Base-by-base conservation (phyloP, 2,888 invertebrate species). In the Andricus curvator region DNA sequence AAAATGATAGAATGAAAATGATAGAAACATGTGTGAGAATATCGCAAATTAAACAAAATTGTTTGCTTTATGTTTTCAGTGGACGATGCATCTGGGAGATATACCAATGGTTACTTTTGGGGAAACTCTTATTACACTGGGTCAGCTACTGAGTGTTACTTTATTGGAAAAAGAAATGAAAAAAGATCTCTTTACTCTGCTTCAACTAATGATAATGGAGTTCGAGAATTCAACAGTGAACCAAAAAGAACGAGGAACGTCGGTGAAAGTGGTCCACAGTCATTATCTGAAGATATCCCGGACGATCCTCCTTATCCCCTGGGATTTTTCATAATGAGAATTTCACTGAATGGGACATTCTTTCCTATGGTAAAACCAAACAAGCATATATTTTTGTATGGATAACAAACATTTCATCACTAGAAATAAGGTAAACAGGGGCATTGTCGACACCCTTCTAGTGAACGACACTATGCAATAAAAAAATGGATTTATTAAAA, bases 41-140 rank as follows among this genome's bases (percentile, higher is more conserved):
- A 60, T 11, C 0, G 8, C 60, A 33, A 33, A 33, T n/a, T 13
- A 22, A 33, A n/a, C 1, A n/a, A 56, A 33, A 74, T 33, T 5
- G 33, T 33, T 74, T 51, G 3, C 20, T 70, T 22, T 6, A 78
- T 79, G 41, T 25, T 88, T 86, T 0, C 88, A 93, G 93, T 89
- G 83, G 92, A 92, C 67, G 93, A 93, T 77, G 90, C 93, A 8
- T 92, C 92, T 33, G 93, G 93, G 15, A 90, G 93, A 79, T 93
- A 90, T 85, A 91, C 91, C 0, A 91, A 91, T 81, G 91, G 93
- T 20, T 93, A 91, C 85, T 91, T 91, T 83, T 93, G 93, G 93
- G 93, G 93, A 25, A 93, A 93, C 83, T 89, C 90, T 11, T 93
- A 91, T 81, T 93, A 92, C 86, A 87, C 88, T 8, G 93, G 93